Conservation (phyloP, 2,113 vertebrate species). For the Sisor rabdophorus region DNA sequence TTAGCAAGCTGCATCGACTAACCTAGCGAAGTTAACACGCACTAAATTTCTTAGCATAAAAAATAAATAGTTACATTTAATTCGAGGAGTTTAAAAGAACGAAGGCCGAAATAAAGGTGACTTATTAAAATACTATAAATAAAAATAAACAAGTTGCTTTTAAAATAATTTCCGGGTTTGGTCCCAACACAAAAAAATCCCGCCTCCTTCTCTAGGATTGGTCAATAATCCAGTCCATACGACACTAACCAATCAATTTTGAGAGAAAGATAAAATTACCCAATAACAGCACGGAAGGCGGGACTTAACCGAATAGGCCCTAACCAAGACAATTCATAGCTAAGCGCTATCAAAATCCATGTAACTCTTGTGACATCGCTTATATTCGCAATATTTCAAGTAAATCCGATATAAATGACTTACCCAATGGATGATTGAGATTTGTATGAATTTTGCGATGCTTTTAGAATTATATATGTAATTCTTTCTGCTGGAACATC, state of each 20-base stretch:
- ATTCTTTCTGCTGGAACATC: constrained; percentile 10
- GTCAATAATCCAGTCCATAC: background rate
- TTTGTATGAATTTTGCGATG: background rate
- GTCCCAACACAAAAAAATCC: background rate
- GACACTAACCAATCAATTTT: background rate
- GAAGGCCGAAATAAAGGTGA: too few relatives aligned
- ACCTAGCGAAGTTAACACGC: background rate
- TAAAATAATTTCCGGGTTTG: background rate
- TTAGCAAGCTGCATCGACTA: background rate
- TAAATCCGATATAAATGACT: constrained; percentile 7
- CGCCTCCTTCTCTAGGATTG: constrained; percentile 3
- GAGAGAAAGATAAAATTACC: background rate
- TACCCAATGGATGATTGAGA: constrained; percentile 25
- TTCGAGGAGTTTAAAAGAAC: background rate
- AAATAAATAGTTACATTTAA: background rate
- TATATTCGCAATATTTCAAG: background rate
- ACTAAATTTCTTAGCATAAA: background rate
- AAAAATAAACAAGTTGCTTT: background rate
- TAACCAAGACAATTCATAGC: background rate
- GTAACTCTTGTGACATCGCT: background rate
- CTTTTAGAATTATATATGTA: background rate
- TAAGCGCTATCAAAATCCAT: background rate
- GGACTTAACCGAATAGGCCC: background rate
- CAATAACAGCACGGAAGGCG: background rate
- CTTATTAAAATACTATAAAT: background rate